Percentiles rank a stretch among this genome's conserved stretches.
Evolutionary conservation across 2,113 vertebrate genomes (phyloP).

Genomic region (Colinus virginianus): DNA sequence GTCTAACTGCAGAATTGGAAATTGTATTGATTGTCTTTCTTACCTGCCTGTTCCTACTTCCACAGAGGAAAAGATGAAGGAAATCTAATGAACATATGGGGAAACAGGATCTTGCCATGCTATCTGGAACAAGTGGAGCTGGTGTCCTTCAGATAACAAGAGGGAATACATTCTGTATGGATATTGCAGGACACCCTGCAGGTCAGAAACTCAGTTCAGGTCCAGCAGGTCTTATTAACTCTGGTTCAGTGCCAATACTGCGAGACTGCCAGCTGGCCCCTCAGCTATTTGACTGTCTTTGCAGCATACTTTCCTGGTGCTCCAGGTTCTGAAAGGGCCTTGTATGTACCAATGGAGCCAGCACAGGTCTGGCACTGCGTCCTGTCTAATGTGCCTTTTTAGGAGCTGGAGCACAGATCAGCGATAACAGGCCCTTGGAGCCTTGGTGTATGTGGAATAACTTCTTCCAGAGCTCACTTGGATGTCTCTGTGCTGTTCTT

Average conservation of each 20-base stretch:
- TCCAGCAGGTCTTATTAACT: slow-evolving; percentile 35
- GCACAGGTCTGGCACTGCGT: background rate
- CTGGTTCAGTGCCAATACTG: background rate
- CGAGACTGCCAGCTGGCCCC: slow-evolving; percentile 29
- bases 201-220: background rate
- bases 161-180: background rate
- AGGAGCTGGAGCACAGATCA: background rate
- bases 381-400: background rate
- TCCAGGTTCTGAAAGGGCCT: slow-evolving; percentile 24
- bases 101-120: background rate
- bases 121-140: background rate
- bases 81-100: background rate
- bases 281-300: background rate
- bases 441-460: background rate
- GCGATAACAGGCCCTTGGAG: slow-evolving; percentile 2
- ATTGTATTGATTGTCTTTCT: background rate
- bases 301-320: background rate
- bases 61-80: background rate
- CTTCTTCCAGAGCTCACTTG: slow-evolving; percentile 10
- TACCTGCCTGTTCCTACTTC: background rate
- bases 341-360: background rate
- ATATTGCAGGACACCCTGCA: background rate
- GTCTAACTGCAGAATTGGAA: background rate
- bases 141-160: background rate
- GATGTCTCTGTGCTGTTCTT: background rate